Evolutionary conservation across 2,888 invertebrate genomes (phyloP), one percentile per base, ranked within the genome.

Genomic region (Papilio protenor): DNA sequence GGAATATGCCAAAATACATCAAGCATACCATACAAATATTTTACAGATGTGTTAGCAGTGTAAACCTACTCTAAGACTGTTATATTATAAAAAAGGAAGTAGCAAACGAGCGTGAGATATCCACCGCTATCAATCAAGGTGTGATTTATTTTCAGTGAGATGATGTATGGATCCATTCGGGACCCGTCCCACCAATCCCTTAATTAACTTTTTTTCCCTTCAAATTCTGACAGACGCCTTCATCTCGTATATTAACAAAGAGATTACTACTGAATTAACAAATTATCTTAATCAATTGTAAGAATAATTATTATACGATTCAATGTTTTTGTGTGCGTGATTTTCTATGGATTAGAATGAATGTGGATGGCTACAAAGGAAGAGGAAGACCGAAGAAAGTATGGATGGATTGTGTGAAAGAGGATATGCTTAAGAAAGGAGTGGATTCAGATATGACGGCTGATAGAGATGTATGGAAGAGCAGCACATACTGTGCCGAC

Each of bases 51-150:
- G 18, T 4, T 52, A 52, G 14, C 16, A 52, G 52, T 52, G 52
- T 14, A 52, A 52, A 18, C 52, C 92, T 92, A 40, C 18, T 1
- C 16, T 93, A 93, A 93, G 45, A 93, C 92, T 93, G 92, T 89
- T 85, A 92, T 91, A 93, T 93, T 91, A 92, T 94, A 94, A 94
- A 94, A 94, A 94, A 94, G 92, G 90, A 94, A 92, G 92, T 92
- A 91, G 91, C 87, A 84, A 86, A 88, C 90, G 87, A 90, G 89
- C 93, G 93, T 92, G 93, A 94, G 93, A 93, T 92, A 90, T 92
- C 90, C 86, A 85, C 87, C 87, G 92, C 93, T 91, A 94, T 94
- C 94, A 94, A 94, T 94, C 94, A 94, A 89, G 84, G 83, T 84
- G 89, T 94, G 94, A 94, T 94, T 94, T 94, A 94, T 94, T 92